Evolutionary conservation across 2,888 invertebrate species (phyloP).

Genomic region (Campoplex nolae): DNA sequence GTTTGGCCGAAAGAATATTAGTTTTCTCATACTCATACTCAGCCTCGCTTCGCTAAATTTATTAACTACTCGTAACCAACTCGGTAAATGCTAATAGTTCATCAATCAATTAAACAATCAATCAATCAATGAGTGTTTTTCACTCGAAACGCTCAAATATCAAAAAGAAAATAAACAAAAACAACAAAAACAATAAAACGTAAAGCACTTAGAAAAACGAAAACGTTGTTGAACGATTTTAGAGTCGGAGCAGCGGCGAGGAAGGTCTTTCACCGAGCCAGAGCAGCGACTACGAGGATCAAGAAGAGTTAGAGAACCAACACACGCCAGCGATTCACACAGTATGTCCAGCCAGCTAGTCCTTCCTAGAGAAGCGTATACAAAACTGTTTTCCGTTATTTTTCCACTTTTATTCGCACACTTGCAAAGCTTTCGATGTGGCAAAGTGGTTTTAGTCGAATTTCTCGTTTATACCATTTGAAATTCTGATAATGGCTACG

Average conservation of each 20-base stretch:
- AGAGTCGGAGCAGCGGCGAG: conserved; percentile 86
- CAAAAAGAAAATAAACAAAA: neutral
- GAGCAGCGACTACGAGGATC: conserved; percentile 90
- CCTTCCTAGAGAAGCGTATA: conserved; percentile 57
- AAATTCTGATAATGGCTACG: conserved; percentile 19
- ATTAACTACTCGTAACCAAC: conserved; percentile 10
- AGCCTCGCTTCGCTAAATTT: conserved; percentile 23
- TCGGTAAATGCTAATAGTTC: neutral
- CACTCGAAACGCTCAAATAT: neutral
- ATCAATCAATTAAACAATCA: too few relatives aligned
- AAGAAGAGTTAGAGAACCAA: conserved; percentile 88
- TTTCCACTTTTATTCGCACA: conserved; percentile 41
- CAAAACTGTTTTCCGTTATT: conserved; percentile 31
- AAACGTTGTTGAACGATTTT: conserved; percentile 77
- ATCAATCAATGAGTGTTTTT: neutral
- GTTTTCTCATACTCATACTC: neutral
- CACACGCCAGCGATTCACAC: conserved; percentile 89
- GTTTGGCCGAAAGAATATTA: neutral
- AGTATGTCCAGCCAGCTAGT: conserved; percentile 85
- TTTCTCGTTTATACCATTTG: neutral
- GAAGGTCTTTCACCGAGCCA: conserved; percentile 88
- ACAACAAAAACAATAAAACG: neutral
- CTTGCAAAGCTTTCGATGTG: conserved; percentile 33
- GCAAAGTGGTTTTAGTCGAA: neutral
- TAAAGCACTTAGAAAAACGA: conserved; percentile 35